These are phyloP conservation scores for Geodia barretti DNA, from an alignment of 37 sponge, comb jelly and placozoan species.

Conservation along the genomic window DNA sequence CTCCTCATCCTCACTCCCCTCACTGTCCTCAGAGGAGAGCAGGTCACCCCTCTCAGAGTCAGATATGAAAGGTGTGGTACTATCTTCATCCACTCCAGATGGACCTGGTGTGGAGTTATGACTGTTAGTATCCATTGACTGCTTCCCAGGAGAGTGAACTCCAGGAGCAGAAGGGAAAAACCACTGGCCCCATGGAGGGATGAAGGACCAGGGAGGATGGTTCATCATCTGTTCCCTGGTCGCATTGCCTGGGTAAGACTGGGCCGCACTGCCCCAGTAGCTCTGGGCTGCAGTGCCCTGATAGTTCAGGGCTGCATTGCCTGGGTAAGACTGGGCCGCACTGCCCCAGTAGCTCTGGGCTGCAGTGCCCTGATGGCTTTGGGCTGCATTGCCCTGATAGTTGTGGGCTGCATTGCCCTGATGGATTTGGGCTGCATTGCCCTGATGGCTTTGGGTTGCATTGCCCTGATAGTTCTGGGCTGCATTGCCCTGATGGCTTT, in stretches of 20 bases:
- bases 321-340: conserved; percentile 1
- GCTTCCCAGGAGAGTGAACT: background rate
- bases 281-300: conserved; percentile 21
- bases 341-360: conserved; percentile 3
- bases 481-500: too few species aligned
- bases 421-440: too few species aligned
- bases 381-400: background rate
- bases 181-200: background rate
- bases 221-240: background rate
- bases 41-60: conserved; percentile 8
- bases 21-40: background rate
- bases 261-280: conserved; percentile 13
- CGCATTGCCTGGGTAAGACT: conserved; percentile 7
- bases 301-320: background rate
- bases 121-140: background rate
- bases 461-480: too few species aligned
- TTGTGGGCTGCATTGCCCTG: background rate
- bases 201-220: background rate
- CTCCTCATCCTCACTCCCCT: background rate
- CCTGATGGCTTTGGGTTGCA: too few species aligned
- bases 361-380: background rate
- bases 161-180: background rate
- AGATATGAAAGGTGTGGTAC: background rate
- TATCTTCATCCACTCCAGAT: background rate
- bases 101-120: background rate